Base-by-base conservation (phyloP, 2,888 invertebrate genomes). In the Gastracanthus pulcherrimus region DNA sequence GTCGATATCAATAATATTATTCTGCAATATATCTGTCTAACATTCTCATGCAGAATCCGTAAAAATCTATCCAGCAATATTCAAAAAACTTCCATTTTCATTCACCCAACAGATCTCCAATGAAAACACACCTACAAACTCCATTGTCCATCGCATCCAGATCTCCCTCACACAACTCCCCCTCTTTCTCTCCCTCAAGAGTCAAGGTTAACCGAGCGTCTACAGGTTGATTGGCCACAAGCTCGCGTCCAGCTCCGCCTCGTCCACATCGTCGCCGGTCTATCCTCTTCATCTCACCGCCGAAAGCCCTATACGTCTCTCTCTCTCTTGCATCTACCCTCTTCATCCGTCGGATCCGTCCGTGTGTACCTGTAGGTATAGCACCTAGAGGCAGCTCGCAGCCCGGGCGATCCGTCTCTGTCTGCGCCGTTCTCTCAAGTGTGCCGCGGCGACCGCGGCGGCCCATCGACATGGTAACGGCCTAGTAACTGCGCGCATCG, bases 401-500 rank as follows among this genome's bases (percentile, higher is more conserved):
- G 38, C 9, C 29, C 36, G 19, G 19, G 45, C 66, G 66, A 72
- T 72, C 19, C 55, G 19, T 71, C 55, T 72, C 71, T 60, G 38
- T 34, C 36, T 48, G n/a, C 38, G 26, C 26, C 11, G n/a, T 48
- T 19, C 45, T 13, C 41, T 45, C 70, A 79, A 66, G 31, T n/a
- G 26, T 23, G 19, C 58, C n/a, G 48, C 45, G 34, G 26, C n/a
- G 16, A 69, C 67, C 58, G 55, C 51, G 41, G 29, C 16, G 45
- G 38, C n/a, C n/a, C 70, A 70, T 62, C 55, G 77, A 74, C 87
- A 88, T 84, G 85, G 87, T 89, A 88, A 88, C 88, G 86, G 87
- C 86, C 88, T 87, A 87, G 89, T 90, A 89, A 89, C 88, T 88
- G 86, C n/a, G n/a, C n/a, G n/a, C 87, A 85, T 86, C 87, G 87